Base-by-base conservation (phyloP, 2,797 vertebrate genomes). In the Takifugu ocellatus region DNA sequence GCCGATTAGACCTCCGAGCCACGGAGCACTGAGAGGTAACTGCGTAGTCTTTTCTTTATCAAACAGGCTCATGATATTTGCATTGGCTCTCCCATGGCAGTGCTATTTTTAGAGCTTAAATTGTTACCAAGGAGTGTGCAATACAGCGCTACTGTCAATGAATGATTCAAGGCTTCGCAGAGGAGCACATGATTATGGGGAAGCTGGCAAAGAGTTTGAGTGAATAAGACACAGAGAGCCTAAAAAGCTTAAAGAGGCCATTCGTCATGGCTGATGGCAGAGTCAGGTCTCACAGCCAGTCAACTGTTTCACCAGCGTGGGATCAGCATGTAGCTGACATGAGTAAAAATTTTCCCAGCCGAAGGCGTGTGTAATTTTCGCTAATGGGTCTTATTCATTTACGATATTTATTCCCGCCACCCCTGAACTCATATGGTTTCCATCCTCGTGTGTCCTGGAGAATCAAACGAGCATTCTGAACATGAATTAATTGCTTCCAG, bases 31-130 rank as follows among this genome's bases (percentile, higher is more conserved):
- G 42, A 43, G 11, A 12, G 42, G 21, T 15, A 46, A 46, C 6
- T 9, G 44, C 44, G 5, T 46, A 10, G 21, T 46, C 21, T 21
- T 46, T n/a, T 75, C 66, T 75, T 63, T 65, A 59, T 63, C 64
- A 78, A 76, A 81, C 58, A 63, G 58, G 58, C 61, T 65, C 27
- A 27, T 66, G 63, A 71, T 82, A 76, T 81, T 84, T 84, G 79
- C 82, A 69, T 78, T 75, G 6, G 0, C 60, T 69, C 70, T 73
- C 74, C 50, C 55, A 68, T 47, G 67, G 61, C 16, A 57, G 9
- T 15, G 80, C 67, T 87, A 88, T 86, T 89, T 88, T 83, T 89
- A 84, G 87, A 79, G 43, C 66, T 53, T 73, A 75, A 85, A 89
- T 74, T 72, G 83, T 87, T 82, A 85, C 79, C 66, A 70, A 75